Conservation (phyloP, 1,140 invertebrate species). For the Halesus radiatus region DNA sequence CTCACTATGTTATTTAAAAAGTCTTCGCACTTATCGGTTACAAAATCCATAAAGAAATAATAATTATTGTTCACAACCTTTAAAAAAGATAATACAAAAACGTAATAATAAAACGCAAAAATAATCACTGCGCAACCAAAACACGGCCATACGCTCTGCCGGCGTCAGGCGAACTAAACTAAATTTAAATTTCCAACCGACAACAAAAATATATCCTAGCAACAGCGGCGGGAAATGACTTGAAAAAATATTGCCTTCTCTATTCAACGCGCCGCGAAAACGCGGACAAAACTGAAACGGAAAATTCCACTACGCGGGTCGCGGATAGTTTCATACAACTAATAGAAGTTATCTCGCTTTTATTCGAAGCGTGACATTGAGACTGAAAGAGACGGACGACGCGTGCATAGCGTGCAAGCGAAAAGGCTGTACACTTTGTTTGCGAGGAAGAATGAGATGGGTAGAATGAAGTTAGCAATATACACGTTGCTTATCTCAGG, state of each 20-base stretch:
- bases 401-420: not conserved
- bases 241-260: not conserved
- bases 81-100: slow-evolving; percentile 12
- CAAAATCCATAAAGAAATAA: slow-evolving; percentile 6
- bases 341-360: not conserved
- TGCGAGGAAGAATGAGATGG: not conserved
- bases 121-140: not conserved
- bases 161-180: slow-evolving; percentile 28
- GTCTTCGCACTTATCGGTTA: slow-evolving; percentile 6
- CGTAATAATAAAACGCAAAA: slow-evolving; percentile 11
- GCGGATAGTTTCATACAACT: not conserved
- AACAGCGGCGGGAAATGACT: not conserved
- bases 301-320: not conserved
- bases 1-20: not conserved
- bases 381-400: not conserved
- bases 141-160: not conserved
- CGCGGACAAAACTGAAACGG: slow-evolving; percentile 19
- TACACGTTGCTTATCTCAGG: slow-evolving; percentile 29
- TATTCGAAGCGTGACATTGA: not conserved
- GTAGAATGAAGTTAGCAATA: slow-evolving; percentile 2
- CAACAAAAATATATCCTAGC: slow-evolving; percentile 42
- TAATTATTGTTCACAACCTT: slow-evolving; percentile 3
- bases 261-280: not conserved
- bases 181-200: not conserved
- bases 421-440: not conserved